Evolutionary conservation across 2,888 invertebrate species (phyloP).

Genomic region (Anthophora plumipes): DNA sequence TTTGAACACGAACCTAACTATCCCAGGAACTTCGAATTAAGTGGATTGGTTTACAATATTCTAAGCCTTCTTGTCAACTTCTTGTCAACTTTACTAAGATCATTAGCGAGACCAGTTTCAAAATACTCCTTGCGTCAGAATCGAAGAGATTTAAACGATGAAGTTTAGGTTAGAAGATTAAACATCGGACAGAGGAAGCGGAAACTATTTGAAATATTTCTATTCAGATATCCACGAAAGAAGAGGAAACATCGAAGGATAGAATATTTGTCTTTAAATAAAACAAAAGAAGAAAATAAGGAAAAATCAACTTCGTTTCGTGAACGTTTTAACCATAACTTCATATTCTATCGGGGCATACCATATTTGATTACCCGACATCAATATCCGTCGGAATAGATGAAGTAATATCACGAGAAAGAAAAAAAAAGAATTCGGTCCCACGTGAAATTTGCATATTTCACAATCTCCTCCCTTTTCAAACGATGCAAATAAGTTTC

Average conservation of each 20-base stretch:
- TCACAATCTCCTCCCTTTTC: not conserved
- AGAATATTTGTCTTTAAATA: too few relatives aligned
- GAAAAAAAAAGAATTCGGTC: not conserved
- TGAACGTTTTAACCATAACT: too few relatives aligned
- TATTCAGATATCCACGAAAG: too few relatives aligned
- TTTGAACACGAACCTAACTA: not conserved
- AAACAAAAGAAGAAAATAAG: too few relatives aligned
- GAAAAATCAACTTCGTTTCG: too few relatives aligned
- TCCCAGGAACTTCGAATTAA: not conserved
- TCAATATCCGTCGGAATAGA: not conserved
- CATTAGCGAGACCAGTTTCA: constrained; percentile 5
- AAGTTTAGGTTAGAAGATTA: constrained; percentile 1
- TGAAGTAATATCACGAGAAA: not conserved
- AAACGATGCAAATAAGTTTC: constrained; percentile 2
- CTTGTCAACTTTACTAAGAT: constrained; percentile 30
- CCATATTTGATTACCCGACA: not conserved
- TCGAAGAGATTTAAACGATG: constrained; percentile 16
- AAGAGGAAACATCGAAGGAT: too few relatives aligned
- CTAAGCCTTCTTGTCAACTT: constrained; percentile 23
- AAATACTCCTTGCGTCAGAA: constrained; percentile 9
- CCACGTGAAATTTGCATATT: not conserved
- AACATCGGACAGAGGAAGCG: not conserved
- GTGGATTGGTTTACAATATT: constrained; percentile 22
- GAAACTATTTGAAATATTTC: too few relatives aligned
- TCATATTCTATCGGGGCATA: too few relatives aligned